phyloP scores from a whole-genome alignment of 2,797 vertebrate genomes.

The Lacerta agilis region DNA sequence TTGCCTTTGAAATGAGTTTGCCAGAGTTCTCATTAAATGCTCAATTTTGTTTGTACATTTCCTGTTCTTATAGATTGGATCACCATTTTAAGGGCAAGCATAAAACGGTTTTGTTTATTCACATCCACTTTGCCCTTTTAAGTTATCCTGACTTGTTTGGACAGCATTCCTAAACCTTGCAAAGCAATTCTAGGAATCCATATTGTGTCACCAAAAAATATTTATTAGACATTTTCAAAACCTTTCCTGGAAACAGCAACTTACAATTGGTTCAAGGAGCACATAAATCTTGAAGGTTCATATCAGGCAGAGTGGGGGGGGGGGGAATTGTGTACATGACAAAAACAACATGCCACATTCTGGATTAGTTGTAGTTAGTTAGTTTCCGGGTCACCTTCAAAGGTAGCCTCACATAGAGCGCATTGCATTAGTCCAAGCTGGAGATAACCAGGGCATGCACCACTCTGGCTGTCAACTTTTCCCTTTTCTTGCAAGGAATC shows the following conservation, averaged over 20 bases:
- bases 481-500: too few species aligned
- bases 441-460: too few species aligned
- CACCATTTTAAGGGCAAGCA: neutral
- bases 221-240: slow-evolving; percentile 42
- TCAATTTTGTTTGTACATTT: slow-evolving; percentile 19
- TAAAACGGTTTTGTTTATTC: slow-evolving; percentile 25
- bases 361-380: too few species aligned
- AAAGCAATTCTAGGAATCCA: slow-evolving; percentile 18
- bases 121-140: neutral
- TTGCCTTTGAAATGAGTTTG: slow-evolving; percentile 3
- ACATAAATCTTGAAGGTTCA: slow-evolving; percentile 48
- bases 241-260: slow-evolving; percentile 42
- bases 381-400: too few species aligned
- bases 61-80: slow-evolving; percentile 8
- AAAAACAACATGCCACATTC: neutral
- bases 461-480: too few species aligned
- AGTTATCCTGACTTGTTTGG: slow-evolving; percentile 34
- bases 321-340: neutral
- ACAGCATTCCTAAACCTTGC: slow-evolving; percentile 13
- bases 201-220: neutral
- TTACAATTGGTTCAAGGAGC: neutral
- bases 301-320: slow-evolving; percentile 38
- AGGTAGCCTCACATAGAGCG: too few species aligned
- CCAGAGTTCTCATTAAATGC: neutral
- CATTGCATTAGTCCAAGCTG: too few species aligned